Evolutionary conservation across 2,113 vertebrate species (phyloP), one percentile per base, ranked within the genome.

Genomic region (Melospiza melodia): DNA sequence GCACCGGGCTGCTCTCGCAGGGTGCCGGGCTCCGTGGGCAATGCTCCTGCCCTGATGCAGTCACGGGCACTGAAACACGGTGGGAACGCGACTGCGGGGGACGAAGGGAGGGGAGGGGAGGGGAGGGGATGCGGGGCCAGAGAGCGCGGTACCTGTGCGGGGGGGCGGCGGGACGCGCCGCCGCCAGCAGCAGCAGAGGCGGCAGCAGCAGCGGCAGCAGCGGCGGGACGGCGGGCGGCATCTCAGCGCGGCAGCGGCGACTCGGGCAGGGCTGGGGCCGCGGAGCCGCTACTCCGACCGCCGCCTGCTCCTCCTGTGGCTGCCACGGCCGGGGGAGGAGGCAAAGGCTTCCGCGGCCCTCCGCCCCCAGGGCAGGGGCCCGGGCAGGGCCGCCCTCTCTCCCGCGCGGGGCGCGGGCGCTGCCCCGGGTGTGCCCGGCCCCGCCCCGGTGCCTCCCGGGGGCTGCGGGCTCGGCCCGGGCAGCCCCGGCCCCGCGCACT

Each of bases 361-460:
- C 94, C 90, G 94, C 87, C 94, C 90, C 90, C 55, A 35, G 80
- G 80, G 79, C 93, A 69, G 85, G 89, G 89, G 78, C 73, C 39
- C 23, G 69, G 61, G 71, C 86, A 63, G 63, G 49, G 71, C 52
- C 73, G 78, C 41, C 80, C 49, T 52, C 37, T 66, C 55, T 21
- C 43, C 20, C 20, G 15, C 17, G 39, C 9, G 16, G 68, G 65
- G 48, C 54, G 59, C 61, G 66, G 97, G 71, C 97, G 97, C 63
- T 97, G 95, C 89, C 95, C 55, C 52, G 97, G 98, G 74, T 91
- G 97, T 62, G 97, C 94, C 93, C n/a, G 3, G 62, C 39, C 12
- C 59, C 33, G 44, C 31, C 55, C 37, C 62, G 46, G 44, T 59
- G 43, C 41, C 15, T 59, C 23, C 18, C 55, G 23, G 28, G 48